Evolutionary conservation across 2,888 invertebrate species (phyloP).

Genomic region (Neria commutata): DNA sequence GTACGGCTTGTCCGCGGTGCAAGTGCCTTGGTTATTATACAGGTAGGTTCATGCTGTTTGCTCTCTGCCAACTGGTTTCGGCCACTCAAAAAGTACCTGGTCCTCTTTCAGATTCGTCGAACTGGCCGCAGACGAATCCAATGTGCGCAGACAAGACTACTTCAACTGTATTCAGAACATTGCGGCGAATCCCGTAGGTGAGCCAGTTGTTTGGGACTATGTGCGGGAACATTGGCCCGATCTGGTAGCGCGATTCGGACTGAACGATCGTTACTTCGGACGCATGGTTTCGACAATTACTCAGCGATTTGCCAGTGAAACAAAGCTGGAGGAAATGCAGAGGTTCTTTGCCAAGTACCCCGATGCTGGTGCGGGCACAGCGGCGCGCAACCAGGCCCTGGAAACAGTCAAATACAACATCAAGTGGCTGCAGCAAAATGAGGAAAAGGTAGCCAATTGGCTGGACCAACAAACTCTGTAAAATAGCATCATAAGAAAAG

Average conservation of each 20-base stretch:
- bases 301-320: conserved; percentile 69
- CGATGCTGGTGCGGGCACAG: conserved; percentile 82
- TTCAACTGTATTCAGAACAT: conserved; percentile 72
- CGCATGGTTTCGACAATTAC: conserved; percentile 74
- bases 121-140: conserved; percentile 72
- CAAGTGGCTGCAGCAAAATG: conserved; percentile 73
- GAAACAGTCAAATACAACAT: conserved; percentile 81
- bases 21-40: conserved; percentile 68
- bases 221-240: conserved; percentile 77
- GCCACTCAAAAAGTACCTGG: not conserved
- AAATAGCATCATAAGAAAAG: too few species aligned
- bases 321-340: conserved; percentile 75
- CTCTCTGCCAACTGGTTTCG: not conserved
- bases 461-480: conserved; percentile 53
- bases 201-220: conserved; percentile 80
- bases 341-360: conserved; percentile 77
- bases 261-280: conserved; percentile 82
- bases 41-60: conserved; percentile 63
- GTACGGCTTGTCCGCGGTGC: conserved; percentile 72
- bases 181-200: conserved; percentile 74
- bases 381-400: conserved; percentile 73
- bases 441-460: conserved; percentile 68
- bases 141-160: conserved; percentile 84
- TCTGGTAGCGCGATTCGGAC: conserved; percentile 74
- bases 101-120: conserved; percentile 68